These are phyloP conservation scores for Cynoglossus semilaevis DNA, from an alignment of 2,113 vertebrate genomes.

Conservation along the genomic window DNA sequence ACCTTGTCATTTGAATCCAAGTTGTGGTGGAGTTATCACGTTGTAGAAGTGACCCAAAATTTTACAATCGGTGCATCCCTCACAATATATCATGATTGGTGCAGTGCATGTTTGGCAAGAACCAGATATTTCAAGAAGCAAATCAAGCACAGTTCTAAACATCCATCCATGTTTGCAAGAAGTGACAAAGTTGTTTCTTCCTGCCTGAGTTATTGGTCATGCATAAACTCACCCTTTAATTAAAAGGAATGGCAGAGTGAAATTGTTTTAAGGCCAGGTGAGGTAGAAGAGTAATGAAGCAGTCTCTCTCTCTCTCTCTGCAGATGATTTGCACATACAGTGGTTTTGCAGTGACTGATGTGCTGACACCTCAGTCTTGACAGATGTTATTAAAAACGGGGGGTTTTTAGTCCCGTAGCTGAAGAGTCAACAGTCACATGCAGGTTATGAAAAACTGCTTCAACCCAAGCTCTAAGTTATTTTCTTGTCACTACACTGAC, in stretches of 20 bases:
- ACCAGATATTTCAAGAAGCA: slow-evolving; percentile 3
- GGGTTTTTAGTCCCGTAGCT: slow-evolving; percentile 13
- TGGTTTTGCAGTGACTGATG: slow-evolving; percentile 22
- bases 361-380: slow-evolving; percentile 23
- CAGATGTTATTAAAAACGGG: slow-evolving; percentile 20
- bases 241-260: slow-evolving; percentile 37
- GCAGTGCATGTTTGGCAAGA: background rate
- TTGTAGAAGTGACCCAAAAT: no score
- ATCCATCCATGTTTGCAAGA: slow-evolving; percentile 14
- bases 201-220: slow-evolving; percentile 1
- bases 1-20: no score
- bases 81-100: no score
- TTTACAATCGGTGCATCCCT: no score
- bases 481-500: background rate
- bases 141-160: slow-evolving; percentile 6
- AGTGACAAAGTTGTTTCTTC: slow-evolving; percentile 9
- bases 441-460: slow-evolving; percentile 14
- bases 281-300: slow-evolving; percentile 23
- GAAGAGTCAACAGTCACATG: background rate
- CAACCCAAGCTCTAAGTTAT: background rate
- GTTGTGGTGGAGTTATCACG: no score
- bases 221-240: slow-evolving; percentile 25
- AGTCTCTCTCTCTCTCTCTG: slow-evolving; percentile 11
- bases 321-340: slow-evolving; percentile 20
- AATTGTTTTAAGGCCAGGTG: slow-evolving; percentile 1